phyloP scores from a whole-genome alignment of 2,888 invertebrate species.

The Melinopterus prodromus region DNA sequence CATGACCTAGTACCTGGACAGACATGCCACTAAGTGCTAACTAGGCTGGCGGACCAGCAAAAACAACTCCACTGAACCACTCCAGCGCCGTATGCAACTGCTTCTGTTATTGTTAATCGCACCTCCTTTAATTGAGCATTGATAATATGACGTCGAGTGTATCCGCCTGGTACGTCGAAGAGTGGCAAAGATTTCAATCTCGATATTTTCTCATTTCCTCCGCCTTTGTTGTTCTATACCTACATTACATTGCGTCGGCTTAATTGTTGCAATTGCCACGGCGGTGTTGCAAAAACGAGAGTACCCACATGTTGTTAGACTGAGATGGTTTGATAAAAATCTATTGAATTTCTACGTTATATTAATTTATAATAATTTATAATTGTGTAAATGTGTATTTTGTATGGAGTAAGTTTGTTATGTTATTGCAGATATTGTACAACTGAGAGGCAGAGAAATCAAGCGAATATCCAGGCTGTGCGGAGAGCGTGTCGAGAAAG shows the following conservation, averaged over 20 bases:
- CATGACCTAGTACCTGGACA: constrained; percentile 4
- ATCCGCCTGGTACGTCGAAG: neutral
- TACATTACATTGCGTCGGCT: constrained; percentile 4
- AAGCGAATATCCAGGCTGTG: constrained; percentile 63
- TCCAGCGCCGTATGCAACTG: neutral
- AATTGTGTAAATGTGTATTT: neutral
- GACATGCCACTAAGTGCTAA: neutral
- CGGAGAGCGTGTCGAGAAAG: constrained; percentile 65
- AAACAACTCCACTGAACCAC: neutral
- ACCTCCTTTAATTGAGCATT: constrained; percentile 4
- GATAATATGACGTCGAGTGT: constrained; percentile 4
- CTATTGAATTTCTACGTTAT: too few species aligned
- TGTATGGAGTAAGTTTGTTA: neutral
- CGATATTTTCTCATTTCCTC: constrained; percentile 4
- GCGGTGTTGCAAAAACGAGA: neutral
- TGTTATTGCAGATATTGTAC: constrained; percentile 63
- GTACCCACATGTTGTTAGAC: neutral
- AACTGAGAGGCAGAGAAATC: constrained; percentile 59
- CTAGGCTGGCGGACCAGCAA: neutral
- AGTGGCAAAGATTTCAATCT: neutral
- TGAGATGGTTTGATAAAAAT: neutral
- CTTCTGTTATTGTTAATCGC: neutral
- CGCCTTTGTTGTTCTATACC: constrained; percentile 4
- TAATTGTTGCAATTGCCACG: neutral
- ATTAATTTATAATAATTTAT: neutral